A percentile compares a stretch with the other conserved stretches of the same genome.
Evolutionary conservation across 2,888 invertebrate genomes (phyloP).

Genomic region (Aethes cnicana): DNA sequence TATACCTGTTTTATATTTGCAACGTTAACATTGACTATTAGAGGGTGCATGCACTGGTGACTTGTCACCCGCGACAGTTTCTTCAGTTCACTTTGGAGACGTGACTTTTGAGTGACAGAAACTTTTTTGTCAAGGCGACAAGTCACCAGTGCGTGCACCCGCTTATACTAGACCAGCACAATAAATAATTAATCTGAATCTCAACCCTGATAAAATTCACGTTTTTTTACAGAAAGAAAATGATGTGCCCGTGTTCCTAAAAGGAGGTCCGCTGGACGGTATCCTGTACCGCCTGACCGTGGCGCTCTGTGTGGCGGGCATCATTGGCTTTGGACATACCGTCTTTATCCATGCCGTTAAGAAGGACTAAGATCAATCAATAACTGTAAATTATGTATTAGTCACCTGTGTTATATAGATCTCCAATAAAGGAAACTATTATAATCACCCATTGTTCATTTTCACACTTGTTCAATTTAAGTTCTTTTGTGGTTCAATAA

Average conservation of each 20-base stretch:
- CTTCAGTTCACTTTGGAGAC: too few species aligned
- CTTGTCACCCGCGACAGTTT: too few species aligned
- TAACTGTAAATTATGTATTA: constrained; percentile 52
- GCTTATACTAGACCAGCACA: too few species aligned
- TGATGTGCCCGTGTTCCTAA: constrained; percentile 82
- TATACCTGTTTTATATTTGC: neutral
- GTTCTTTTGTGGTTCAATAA: neutral
- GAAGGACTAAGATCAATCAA: constrained; percentile 52
- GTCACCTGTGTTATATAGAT: constrained; percentile 50
- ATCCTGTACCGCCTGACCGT: constrained; percentile 73
- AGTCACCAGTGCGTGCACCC: too few species aligned
- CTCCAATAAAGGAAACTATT: constrained; percentile 53
- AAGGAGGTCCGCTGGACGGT: constrained; percentile 80
- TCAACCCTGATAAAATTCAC: too few species aligned
- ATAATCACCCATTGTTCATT: constrained; percentile 34
- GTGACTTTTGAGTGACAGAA: too few species aligned
- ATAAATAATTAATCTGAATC: too few species aligned
- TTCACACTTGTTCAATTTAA: neutral
- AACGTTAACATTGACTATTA: too few species aligned
- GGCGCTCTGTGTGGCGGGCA: constrained; percentile 61
- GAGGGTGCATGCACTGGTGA: too few species aligned
- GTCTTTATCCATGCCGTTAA: constrained; percentile 64
- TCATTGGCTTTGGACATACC: constrained; percentile 65
- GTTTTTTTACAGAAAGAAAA: constrained; percentile 77
- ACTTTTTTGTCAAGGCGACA: too few species aligned